A percentile compares a stretch with the other conserved stretches of the same genome.
These are phyloP conservation scores for Biston betularia DNA, from an alignment of 2,888 invertebrate genomes.

Conservation along the genomic window DNA sequence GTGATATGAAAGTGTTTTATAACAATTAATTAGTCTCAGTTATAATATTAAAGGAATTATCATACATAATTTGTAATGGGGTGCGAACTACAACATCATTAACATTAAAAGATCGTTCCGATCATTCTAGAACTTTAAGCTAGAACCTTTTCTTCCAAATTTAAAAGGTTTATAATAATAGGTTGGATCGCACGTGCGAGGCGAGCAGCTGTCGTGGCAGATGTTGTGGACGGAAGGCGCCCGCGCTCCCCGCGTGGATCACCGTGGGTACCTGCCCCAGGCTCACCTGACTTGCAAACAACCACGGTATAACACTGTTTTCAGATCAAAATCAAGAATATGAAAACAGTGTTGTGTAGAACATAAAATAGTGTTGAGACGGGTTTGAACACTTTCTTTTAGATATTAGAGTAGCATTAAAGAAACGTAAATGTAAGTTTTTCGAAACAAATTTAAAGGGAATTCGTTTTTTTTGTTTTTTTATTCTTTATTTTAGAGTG, in stretches of 20 bases:
- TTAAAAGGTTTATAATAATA: conserved; percentile 78
- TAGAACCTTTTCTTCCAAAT: conserved; percentile 64
- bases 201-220: conserved; percentile 82
- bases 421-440: no score
- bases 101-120: conserved; percentile 7
- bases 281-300: conserved; percentile 61
- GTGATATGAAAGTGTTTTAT: not conserved
- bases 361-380: no score
- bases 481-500: no score
- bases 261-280: conserved; percentile 23
- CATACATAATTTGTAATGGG: no score
- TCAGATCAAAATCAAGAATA: not conserved
- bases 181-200: conserved; percentile 81
- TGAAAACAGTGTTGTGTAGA: no score
- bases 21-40: not conserved
- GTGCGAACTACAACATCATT: not conserved
- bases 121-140: conserved; percentile 29
- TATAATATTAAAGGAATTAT: no score
- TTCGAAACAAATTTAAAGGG: no score
- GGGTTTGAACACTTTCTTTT: no score
- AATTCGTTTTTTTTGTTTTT: no score
- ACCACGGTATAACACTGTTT: conserved; percentile 30
- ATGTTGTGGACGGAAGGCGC: conserved; percentile 75
- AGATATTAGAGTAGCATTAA: no score
- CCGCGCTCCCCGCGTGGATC: conserved; percentile 45